A percentile compares a stretch with the other conserved stretches of the same genome.
phyloP scores from a whole-genome alignment of 2,113 vertebrate genomes.

The Casuarius casuarius region DNA sequence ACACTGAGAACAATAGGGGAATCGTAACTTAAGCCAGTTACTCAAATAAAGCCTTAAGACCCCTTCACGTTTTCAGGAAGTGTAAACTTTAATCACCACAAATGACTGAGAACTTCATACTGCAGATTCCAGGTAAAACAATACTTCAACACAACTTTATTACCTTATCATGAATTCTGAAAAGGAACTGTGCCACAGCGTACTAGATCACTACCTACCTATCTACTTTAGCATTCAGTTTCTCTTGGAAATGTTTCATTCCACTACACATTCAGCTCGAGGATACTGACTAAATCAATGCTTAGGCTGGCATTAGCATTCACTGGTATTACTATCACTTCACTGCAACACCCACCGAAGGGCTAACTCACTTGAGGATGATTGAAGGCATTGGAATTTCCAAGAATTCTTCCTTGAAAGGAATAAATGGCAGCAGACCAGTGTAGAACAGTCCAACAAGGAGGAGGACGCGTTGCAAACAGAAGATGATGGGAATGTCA shows the following conservation, averaged over 20 bases:
- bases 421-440: slow-evolving; percentile 93
- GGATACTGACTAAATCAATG: neutral
- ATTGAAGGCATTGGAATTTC: slow-evolving; percentile 99
- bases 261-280: neutral
- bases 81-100: neutral
- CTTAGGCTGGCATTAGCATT: neutral
- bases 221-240: neutral
- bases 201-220: neutral
- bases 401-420: slow-evolving; percentile 94
- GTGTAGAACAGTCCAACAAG: slow-evolving; percentile 95
- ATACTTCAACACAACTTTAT: neutral
- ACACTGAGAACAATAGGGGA: neutral
- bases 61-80: neutral
- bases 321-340: neutral
- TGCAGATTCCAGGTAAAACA: neutral
- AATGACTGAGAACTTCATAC: neutral
- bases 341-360: neutral
- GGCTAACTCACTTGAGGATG: slow-evolving; percentile 87
- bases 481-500: slow-evolving; percentile 92
- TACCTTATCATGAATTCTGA: neutral
- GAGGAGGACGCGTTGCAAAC: slow-evolving; percentile 90
- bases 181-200: neutral
- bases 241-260: neutral
- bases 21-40: neutral
- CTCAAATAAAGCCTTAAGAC: neutral